Base-by-base conservation (phyloP, 2,797 vertebrate species). In the Setipinna tenuifilis region DNA sequence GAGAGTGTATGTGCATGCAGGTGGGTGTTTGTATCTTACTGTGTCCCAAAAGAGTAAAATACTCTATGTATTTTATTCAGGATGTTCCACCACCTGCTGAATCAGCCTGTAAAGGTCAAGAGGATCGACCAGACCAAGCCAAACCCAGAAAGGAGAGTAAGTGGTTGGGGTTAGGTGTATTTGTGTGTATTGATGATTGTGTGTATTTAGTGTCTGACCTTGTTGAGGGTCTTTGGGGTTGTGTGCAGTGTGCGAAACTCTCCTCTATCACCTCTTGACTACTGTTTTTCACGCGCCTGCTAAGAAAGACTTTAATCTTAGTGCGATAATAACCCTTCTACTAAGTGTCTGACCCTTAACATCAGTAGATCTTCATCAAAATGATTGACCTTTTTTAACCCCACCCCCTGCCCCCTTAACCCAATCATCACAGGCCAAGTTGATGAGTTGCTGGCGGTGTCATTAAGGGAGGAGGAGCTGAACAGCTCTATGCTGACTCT, bases 401-500 rank as follows among this genome's bases (percentile, higher is more conserved):
- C 50, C 0, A 0, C 50, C 14, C 14, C 7, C 7, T 3, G 50
- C 14, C 50, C 14, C 50, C 7, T 54, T 10, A n/a, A 5, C 35
- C 35, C 35, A 41, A 41, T 41, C 35, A 41, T 41, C 35, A 41
- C 62, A 89, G 90, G 91, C 85, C 96, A 96, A 71, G 95, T 99
- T 92, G 96, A 97, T 89, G 95, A 97, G 86, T 93, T 99, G 81
- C 85, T 99, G 92, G 91, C 87, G 6, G 96, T 99, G 91, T 99
- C 98, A 0, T 91, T 98, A 90, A 94, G 92, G 89, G 98, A 99
- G 90, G 97, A 99, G 25, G 95, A 98, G 84, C 90, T 99, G 85
- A 97, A 90, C 89, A 94, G 91, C 81, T 96, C 96, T 0, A 86
- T 99, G 85, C 95, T 97, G 28, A 95, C 94, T 28, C 88, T 98